phyloP scores from a whole-genome alignment of 2,888 invertebrate species.

The Trachelus troglodyta region DNA sequence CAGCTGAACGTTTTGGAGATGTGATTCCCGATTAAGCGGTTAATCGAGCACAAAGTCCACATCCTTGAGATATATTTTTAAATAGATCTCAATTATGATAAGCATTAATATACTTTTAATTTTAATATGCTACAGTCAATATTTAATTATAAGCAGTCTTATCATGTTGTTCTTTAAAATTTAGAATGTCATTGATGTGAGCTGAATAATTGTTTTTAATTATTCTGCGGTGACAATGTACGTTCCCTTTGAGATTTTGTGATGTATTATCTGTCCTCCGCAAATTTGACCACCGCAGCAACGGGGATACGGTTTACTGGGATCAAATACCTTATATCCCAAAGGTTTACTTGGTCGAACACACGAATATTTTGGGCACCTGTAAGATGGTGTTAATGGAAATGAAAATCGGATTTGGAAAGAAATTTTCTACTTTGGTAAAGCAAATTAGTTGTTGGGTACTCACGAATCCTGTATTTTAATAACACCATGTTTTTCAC shows the following conservation, averaged over 20 bases:
- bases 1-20: too few relatives aligned
- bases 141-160: neutral
- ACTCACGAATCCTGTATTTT: constrained; percentile 23
- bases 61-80: neutral
- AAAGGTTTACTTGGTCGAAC: constrained; percentile 12
- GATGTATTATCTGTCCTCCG: neutral
- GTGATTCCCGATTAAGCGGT: too few relatives aligned
- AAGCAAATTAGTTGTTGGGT: neutral
- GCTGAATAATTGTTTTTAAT: neutral
- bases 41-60: too few relatives aligned
- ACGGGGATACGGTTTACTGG: constrained; percentile 22
- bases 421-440: neutral
- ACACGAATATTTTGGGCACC: constrained; percentile 24
- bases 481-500: constrained; percentile 18
- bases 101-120: neutral
- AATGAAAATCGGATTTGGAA: neutral
- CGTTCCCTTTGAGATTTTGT: neutral
- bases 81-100: neutral
- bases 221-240: neutral
- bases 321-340: constrained; percentile 21
- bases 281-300: constrained; percentile 27
- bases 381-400: neutral
- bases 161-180: neutral
- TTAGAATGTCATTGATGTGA: neutral
- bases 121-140: neutral